Evolutionary conservation across 64 coral and sea anemone genomes (phyloP), one percentile per base, ranked within the genome.

Genomic region (Pocillopora damicornis): DNA sequence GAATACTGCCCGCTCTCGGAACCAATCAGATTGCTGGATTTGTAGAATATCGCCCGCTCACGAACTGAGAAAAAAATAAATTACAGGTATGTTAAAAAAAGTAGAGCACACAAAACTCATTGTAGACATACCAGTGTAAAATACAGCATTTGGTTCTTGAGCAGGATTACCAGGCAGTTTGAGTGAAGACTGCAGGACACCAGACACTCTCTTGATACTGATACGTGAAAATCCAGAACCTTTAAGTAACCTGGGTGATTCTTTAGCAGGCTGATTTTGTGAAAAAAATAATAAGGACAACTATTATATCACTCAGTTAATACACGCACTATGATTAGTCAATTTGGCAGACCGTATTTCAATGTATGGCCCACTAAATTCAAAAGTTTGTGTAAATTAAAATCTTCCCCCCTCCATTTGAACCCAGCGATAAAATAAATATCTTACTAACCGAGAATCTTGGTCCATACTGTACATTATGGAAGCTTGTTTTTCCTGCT

Each of bases 201-300:
- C 94, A 2, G 94, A 96, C 36, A 93, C 78, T 75, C 94, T 79
- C 79, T 87, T 96, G 61, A 96, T 90, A 61, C 94, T 96, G n/a
- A 92, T 83, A 17, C 85, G 84, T 34, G 94, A 87, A 63, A 89
- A 73, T 8, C 89, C 68, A 38, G 68, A 77, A 7, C 76, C 30
- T 37, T 92, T 92, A 16, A 88, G 91, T 59, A 91, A 89, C 61
- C 69, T 91, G 80, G 79, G 61, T 61, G 81, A 88, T 57, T 68
- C 67, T 9, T 5, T 71, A n/a, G 25, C 67, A 23, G 67, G 68
- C 74, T 78, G 63, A 57, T 60, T 59, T 51, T 37, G 13, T 1
- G 61, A 63, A 56, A n/a, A 17, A 73, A 71, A 15, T 15, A 34
- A 25, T 69, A 18, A 73, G 20, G 37, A 76, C 37, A 76, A 35